These are phyloP conservation scores for Venustaconcha ellipsiformis DNA, from an alignment of 1,140 invertebrate species.

Conservation along the genomic window DNA sequence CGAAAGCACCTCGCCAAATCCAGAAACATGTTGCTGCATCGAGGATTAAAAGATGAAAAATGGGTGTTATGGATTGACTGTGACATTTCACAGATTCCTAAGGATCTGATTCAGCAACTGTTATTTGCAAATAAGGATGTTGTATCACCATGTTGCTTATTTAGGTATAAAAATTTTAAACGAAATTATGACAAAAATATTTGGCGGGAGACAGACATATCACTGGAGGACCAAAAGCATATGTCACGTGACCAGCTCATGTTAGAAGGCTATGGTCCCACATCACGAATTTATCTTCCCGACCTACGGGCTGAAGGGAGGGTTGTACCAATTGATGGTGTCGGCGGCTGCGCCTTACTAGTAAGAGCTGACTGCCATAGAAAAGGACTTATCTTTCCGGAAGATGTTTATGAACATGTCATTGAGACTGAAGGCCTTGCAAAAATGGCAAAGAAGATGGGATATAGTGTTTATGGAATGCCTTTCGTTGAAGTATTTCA, in stretches of 20 bases:
- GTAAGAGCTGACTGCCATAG: conserved; percentile 50
- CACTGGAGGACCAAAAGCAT: conserved; percentile 39
- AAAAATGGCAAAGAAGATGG: conserved; percentile 60
- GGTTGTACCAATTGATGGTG: conserved; percentile 61
- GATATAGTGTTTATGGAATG: conserved; percentile 52
- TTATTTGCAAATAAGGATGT: conserved; percentile 53
- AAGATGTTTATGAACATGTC: conserved; percentile 53
- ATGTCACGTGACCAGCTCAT: conserved; percentile 44
- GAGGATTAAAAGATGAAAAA: conserved; percentile 41
- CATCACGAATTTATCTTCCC: conserved; percentile 52
- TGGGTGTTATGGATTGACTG: conserved; percentile 65
- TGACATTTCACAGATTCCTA: conserved; percentile 52
- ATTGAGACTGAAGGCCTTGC: conserved; percentile 65
- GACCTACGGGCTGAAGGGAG: conserved; percentile 56
- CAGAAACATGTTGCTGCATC: conserved; percentile 51
- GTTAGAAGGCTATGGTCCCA: conserved; percentile 59
- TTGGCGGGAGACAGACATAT: conserved; percentile 60
- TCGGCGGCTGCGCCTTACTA: conserved; percentile 60
- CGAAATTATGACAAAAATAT: conserved; percentile 62
- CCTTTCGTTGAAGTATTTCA: conserved; percentile 62
- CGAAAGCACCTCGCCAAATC: conserved; percentile 57
- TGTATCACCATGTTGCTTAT: conserved; percentile 55
- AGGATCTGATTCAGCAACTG: conserved; percentile 59
- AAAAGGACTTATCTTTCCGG: conserved; percentile 60
- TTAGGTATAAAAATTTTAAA: conserved; percentile 30